A percentile compares a stretch with the other conserved stretches of the same genome.
phyloP scores from a whole-genome alignment of 92 coral and sea anemone genomes.

The Nematostella vectensis region DNA sequence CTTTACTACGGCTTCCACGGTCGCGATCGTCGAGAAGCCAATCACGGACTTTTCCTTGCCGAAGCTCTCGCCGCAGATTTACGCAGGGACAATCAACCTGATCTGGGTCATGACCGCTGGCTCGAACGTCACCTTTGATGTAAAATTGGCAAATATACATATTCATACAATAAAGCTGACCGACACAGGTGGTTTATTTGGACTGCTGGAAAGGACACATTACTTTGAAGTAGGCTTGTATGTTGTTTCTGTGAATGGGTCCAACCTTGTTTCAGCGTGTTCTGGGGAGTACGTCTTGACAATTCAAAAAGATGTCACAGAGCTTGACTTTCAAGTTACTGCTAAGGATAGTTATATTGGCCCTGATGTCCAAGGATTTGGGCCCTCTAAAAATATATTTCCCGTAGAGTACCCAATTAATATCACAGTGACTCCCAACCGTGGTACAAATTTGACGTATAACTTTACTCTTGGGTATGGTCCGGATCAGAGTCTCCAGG shows the following conservation, averaged over 20 bases:
- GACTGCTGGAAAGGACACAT: neutral
- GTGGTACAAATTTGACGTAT: conserved; percentile 60
- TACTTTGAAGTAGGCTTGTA: conserved; percentile 22
- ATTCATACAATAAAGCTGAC: conserved; percentile 15
- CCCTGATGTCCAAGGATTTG: conserved; percentile 43
- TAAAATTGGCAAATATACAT: conserved; percentile 14
- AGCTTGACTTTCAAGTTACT: conserved; percentile 17
- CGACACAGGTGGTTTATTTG: conserved; percentile 24
- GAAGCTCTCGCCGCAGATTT: conserved; percentile 23
- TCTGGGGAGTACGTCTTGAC: conserved; percentile 16
- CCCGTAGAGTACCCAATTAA: conserved; percentile 61
- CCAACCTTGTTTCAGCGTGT: conserved; percentile 56
- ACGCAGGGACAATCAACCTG: conserved; percentile 15
- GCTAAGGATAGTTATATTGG: conserved; percentile 53
- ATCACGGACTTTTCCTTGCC: conserved; percentile 23
- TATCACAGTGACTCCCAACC: conserved; percentile 43
- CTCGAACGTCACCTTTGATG: conserved; percentile 61
- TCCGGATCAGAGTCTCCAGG: conserved; percentile 12
- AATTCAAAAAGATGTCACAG: conserved; percentile 44
- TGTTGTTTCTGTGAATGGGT: conserved; percentile 32
- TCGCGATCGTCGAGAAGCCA: conserved; percentile 39
- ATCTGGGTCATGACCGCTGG: conserved; percentile 60
- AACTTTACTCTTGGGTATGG: conserved; percentile 40
- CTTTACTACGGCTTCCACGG: conserved; percentile 3
- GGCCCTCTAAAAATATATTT: conserved; percentile 20